These are phyloP conservation scores for Propithecus deckenii DNA, from an alignment of 2,797 vertebrate species.

Conservation along the genomic window DNA sequence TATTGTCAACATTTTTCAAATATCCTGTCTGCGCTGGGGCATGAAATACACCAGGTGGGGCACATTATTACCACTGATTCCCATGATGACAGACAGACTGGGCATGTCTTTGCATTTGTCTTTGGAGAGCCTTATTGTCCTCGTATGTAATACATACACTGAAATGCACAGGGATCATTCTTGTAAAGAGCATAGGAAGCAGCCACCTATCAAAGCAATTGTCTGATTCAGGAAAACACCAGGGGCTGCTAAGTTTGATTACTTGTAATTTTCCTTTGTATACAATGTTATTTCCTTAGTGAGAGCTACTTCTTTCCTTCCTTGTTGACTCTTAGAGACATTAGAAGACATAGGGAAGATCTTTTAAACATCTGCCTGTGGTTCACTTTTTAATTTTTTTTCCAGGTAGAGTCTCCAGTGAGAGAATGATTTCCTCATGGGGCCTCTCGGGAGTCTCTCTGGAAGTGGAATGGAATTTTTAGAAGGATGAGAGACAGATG, in stretches of 20 bases:
- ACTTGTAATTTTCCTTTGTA: neutral
- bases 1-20: neutral
- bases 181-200: neutral
- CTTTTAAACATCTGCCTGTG: neutral
- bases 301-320: neutral
- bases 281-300: neutral
- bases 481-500: slow-evolving; percentile 44
- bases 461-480: slow-evolving; percentile 50
- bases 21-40: neutral
- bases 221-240: neutral
- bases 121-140: neutral
- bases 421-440: slow-evolving; percentile 29
- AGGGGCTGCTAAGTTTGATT: neutral
- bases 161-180: neutral
- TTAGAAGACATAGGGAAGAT: neutral
- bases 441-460: neutral
- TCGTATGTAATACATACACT: accelerated
- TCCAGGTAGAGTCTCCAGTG: slow-evolving; percentile 49
- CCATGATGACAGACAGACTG: neutral
- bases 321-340: neutral
- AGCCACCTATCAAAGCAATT: neutral
- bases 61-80: neutral
- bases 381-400: slow-evolving; percentile 56
- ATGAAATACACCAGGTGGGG: neutral
- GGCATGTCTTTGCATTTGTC: neutral